A percentile compares a stretch with the other conserved stretches of the same genome.
Conservation (phyloP, 2,888 invertebrate genomes). For the Elegia similella region DNA sequence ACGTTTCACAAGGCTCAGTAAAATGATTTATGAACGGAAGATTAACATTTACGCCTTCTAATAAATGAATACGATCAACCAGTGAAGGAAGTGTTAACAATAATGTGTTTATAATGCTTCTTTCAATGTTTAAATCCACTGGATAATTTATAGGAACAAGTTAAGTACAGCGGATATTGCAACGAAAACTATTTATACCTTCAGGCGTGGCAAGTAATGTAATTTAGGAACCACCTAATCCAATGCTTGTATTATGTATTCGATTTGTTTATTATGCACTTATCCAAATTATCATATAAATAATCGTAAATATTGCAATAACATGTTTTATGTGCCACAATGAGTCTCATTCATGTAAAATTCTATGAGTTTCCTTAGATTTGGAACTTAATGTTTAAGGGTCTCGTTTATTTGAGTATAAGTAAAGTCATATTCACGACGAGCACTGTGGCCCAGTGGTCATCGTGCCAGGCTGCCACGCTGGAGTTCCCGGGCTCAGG, state of each 20-base stretch:
- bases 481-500: no score
- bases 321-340: no score
- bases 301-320: no score
- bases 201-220: not conserved
- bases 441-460: no score
- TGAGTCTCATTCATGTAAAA: no score
- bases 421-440: no score
- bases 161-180: not conserved
- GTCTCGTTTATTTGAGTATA: no score
- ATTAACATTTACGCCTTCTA: not conserved
- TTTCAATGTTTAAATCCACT: not conserved
- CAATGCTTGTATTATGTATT: not conserved
- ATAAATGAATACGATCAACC: not conserved
- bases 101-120: conserved; percentile 4
- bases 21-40: conserved; percentile 6
- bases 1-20: not conserved
- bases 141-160: not conserved
- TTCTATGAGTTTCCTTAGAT: no score
- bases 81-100: not conserved
- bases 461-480: no score
- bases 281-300: no score
- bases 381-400: no score
- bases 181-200: not conserved
- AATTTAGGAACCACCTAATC: not conserved
- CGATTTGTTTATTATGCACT: not conserved